These are phyloP conservation scores for Euproctis similis DNA, from an alignment of 2,888 invertebrate genomes.

Conservation along the genomic window DNA sequence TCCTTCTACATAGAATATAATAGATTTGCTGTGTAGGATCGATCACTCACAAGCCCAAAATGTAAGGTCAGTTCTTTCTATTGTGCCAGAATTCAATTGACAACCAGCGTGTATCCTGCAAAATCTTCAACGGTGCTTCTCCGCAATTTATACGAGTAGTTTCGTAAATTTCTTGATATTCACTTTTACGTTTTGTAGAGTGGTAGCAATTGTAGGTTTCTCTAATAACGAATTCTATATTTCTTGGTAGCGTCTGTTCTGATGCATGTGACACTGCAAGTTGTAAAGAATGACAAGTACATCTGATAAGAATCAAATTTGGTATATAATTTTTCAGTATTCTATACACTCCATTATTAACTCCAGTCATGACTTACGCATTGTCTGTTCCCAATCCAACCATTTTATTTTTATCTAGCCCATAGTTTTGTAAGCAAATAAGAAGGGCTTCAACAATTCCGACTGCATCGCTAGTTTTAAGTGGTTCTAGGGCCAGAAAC, in stretches of 20 bases:
- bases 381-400: slow-evolving; percentile 1
- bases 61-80: slow-evolving; percentile 2
- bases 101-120: slow-evolving; percentile 4
- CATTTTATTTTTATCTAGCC: slow-evolving; percentile 1
- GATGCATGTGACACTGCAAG: slow-evolving; percentile 30
- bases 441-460: neutral
- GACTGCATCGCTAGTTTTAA: neutral
- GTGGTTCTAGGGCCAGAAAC: slow-evolving; percentile 1
- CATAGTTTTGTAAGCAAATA: neutral
- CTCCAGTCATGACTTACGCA: slow-evolving; percentile 2
- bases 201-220: slow-evolving; percentile 28
- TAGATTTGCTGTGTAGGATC: slow-evolving; percentile 2
- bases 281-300: slow-evolving; percentile 27
- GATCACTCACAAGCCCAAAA: neutral
- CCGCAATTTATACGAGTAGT: slow-evolving; percentile 10
- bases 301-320: too few relatives aligned
- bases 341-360: slow-evolving; percentile 4
- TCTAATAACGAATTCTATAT: slow-evolving; percentile 18
- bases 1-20: slow-evolving; percentile 1
- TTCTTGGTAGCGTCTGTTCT: slow-evolving; percentile 11
- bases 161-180: slow-evolving; percentile 20
- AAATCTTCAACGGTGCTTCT: slow-evolving; percentile 1
- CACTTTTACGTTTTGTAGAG: slow-evolving; percentile 22
- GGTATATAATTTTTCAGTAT: slow-evolving; percentile 3
- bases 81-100: slow-evolving; percentile 3